These are phyloP conservation scores for Electrona antarctica DNA, from an alignment of 2,113 vertebrate genomes.

Conservation along the genomic window DNA sequence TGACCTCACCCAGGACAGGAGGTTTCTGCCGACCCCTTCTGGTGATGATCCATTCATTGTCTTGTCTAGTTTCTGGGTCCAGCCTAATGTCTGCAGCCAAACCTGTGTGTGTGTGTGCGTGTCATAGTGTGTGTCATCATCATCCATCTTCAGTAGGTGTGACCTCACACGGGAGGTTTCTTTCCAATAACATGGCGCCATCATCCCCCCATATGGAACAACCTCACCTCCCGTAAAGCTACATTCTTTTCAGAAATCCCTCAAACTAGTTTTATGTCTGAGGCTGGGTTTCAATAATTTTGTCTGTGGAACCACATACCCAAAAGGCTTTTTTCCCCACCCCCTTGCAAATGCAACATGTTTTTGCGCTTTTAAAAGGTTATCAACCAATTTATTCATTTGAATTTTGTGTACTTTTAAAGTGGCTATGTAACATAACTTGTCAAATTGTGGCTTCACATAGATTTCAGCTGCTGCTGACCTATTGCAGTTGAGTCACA, in stretches of 20 bases:
- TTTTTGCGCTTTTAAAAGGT: neutral
- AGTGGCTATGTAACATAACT: no score
- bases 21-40: neutral
- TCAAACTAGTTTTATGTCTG: neutral
- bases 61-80: no score
- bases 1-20: slow-evolving; percentile 35
- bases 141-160: slow-evolving; percentile 7
- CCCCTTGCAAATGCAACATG: neutral
- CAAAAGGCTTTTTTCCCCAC: neutral
- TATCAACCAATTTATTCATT: neutral
- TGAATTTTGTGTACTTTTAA: no score
- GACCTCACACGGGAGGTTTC: slow-evolving; percentile 36
- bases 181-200: neutral
- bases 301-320: neutral
- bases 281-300: neutral
- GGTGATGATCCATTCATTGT: no score
- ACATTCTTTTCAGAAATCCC: neutral
- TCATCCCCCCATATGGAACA: slow-evolving; percentile 20
- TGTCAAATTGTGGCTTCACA: no score
- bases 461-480: no score
- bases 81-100: no score
- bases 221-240: neutral
- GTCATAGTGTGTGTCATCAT: neutral
- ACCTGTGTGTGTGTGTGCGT: no score
- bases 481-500: neutral